Base-by-base conservation (phyloP, 1,140 invertebrate species). In the Eueides isabella region DNA sequence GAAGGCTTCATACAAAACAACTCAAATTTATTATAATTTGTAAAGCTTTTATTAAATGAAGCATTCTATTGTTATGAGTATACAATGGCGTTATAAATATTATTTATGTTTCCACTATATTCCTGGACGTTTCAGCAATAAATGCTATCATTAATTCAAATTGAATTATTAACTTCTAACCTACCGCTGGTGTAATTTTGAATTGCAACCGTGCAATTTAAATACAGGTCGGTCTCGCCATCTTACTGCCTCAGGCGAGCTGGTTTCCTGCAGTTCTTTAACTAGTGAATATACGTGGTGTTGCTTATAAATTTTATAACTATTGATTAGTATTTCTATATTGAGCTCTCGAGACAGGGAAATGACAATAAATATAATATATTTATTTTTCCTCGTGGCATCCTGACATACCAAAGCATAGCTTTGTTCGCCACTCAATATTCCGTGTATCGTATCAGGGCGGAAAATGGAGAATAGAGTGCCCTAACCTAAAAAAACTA, bases 81-180 rank as follows among this genome's bases (percentile, higher is more conserved):
- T 85, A 81, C 80, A 79, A 74, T 70, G 66, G 65, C 73, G 80
- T 82, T 80, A 78, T 84, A 78, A 80, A 77, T 63, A 82, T 83
- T 86, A 86, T 88, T 88, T 84, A 86, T 75, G 76, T 71, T 80
- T 76, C 83, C 80, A 85, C 83, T 85, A 82, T 77, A 71, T 74
- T 76, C 74, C 78, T 79, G 79, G 79, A 84, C 79, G 79, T 75
- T 80, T 67, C 63, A 75, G 71, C 71, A 77, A 84, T 81, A 85
- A 82, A 81, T 26, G 69, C 67, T 71, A 81, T 83, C 84, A 82
- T 86, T 85, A 87, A 86, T 86, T 84, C 83, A 80, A 83, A 87
- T 87, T 84, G 83, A 87, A 84, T 86, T 86, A 85, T 87, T 80
- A 82, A 85, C 78, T 85, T 84, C 76, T 74, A 78, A 75, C 72